Base-by-base conservation (phyloP, 2,113 vertebrate genomes). In the western clawed frog (Xenopus tropicalis) region DNA sequence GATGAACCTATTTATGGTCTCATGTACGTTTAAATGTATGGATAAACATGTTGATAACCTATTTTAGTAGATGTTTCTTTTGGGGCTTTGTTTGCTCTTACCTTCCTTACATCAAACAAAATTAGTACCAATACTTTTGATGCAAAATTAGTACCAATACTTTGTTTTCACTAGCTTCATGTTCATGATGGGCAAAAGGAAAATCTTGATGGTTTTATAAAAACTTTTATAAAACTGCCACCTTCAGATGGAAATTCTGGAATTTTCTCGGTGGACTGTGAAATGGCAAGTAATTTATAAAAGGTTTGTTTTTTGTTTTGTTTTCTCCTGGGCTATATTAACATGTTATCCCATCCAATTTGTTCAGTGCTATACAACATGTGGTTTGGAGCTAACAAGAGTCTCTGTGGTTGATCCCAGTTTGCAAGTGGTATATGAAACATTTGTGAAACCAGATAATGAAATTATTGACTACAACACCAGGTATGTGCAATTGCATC, bases 391-490 rank as follows among this genome's bases (percentile, higher is more conserved):
- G 80, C 77, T 92, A 74, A 87, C 86, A 58, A 86, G 83, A 80
- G 90, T 95, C 78, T 89, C 92, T 0, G 82, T 93, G 80, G 85
- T 93, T 22, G 87, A 88, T 80, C 76, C 86, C 2, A 83, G 83
- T 48, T 83, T 93, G 54, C 85, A 90, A 68, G 86, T 94, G 20
- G 51, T 91, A 80, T 93, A 88, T 13, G 91, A 93, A 68, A 80
- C 83, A 0, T 89, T 91, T 82, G 91, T 96, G 78, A 91, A 83
- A 78, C 90, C 92, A 22, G 81, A 85, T 64, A 85, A 88, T 70
- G 88, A 93, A 72, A 82, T 92, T 46, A 81, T 93, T 63, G 93
- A 95, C 84, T 93, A 80, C 62, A 91, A 93, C 70, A 90, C 81
- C 72, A 93, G 90, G 90, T 94, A 88, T 29, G 73, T 17, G 24